phyloP scores from a whole-genome alignment of 1,140 invertebrate genomes.

The Drosophila arawakana region DNA sequence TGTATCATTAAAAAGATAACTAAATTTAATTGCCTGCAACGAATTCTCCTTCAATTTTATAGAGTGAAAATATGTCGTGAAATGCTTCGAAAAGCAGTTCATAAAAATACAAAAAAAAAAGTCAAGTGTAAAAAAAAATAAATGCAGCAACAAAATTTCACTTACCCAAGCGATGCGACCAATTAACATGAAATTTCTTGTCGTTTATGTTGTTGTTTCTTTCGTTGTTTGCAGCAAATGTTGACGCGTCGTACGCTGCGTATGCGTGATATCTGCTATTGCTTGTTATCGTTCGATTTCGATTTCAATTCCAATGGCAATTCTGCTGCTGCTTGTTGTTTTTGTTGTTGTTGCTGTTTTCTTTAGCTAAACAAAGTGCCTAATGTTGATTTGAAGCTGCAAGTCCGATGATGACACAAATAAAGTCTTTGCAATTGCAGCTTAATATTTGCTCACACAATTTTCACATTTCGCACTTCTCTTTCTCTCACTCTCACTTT shows the following conservation, averaged over 20 bases:
- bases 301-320: conserved; percentile 31
- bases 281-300: conserved; percentile 21
- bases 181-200: conserved; percentile 36
- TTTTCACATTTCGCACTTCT: conserved; percentile 10
- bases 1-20: too few relatives aligned
- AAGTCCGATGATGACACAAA: conserved; percentile 38
- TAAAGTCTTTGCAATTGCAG: conserved; percentile 42
- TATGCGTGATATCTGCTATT: conserved; percentile 38
- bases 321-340: conserved; percentile 14
- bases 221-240: neutral
- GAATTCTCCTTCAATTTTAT: neutral
- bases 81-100: neutral
- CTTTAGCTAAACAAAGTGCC: conserved; percentile 12
- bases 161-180: conserved; percentile 42
- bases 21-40: neutral
- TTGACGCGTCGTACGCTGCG: conserved; percentile 40
- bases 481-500: neutral
- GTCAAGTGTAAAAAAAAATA: conserved; percentile 11
- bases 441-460: conserved; percentile 29
- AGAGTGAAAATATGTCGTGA: neutral
- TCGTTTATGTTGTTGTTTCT: neutral
- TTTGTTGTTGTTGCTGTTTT: conserved; percentile 13
- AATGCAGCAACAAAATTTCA: conserved; percentile 42
- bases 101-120: conserved; percentile 13
- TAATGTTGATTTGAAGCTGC: conserved; percentile 26